Evolutionary conservation across 2,888 invertebrate species (phyloP).

Genomic region (Drosophila stalkeri): DNA sequence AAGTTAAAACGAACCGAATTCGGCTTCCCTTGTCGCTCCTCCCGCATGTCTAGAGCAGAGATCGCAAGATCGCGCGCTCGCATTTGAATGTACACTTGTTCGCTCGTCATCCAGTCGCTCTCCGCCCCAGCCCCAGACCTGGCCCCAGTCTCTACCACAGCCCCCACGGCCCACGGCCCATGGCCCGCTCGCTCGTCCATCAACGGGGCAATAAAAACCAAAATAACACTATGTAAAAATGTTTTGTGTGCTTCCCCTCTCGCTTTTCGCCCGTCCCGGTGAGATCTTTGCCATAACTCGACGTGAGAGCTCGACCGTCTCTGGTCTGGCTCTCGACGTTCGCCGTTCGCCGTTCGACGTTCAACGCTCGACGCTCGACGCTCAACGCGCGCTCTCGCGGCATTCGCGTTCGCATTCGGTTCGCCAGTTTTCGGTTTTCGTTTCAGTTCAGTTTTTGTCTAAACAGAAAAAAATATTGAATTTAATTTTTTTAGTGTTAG

Average conservation of each 20-base stretch:
- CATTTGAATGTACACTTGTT: conserved; percentile 70
- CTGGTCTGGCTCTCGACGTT: conserved; percentile 20
- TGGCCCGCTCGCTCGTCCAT: conserved; percentile 16
- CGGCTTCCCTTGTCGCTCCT: conserved; percentile 26
- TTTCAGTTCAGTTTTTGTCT: conserved; percentile 75
- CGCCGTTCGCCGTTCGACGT: conserved; percentile 20
- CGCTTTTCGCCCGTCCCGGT: neutral
- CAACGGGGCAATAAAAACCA: conserved; percentile 67
- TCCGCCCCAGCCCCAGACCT: neutral
- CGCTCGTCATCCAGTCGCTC: conserved; percentile 19
- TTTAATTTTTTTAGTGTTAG: conserved; percentile 84
- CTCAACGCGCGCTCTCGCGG: conserved; percentile 45
- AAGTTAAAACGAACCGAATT: conserved; percentile 55
- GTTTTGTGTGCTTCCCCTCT: conserved; percentile 64
- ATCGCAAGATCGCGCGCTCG: conserved; percentile 53
- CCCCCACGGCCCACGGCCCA: neutral
- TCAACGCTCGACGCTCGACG: conserved; percentile 18
- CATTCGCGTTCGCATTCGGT: conserved; percentile 71
- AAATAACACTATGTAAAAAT: conserved; percentile 79
- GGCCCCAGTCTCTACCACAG: neutral
- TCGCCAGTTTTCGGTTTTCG: conserved; percentile 68
- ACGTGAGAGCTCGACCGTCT: conserved; percentile 33
- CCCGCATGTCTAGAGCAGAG: conserved; percentile 19
- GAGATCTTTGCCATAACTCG: conserved; percentile 32
- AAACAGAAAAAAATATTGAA: conserved; percentile 83